Conservation (phyloP, 1,140 invertebrate species). For the Listronotus oregonensis region DNA sequence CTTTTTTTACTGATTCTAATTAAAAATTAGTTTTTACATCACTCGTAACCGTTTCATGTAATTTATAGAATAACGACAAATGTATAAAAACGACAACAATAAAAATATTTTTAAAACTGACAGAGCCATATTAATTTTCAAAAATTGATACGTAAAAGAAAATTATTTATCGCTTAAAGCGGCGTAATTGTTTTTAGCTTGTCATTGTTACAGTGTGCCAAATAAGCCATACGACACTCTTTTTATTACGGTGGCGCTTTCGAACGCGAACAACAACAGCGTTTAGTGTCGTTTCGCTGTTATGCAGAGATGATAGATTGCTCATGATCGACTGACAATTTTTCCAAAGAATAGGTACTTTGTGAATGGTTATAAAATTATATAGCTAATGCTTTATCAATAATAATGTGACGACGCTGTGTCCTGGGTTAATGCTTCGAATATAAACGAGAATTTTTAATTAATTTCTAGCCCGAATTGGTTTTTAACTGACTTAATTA, state of each 20-base stretch:
- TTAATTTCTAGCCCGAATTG: not conserved
- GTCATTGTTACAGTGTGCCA: slow-evolving; percentile 8
- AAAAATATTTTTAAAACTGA: too few species aligned
- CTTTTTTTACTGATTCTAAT: too few species aligned
- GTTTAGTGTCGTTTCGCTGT: slow-evolving; percentile 3
- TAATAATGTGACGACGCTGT: slow-evolving; percentile 5
- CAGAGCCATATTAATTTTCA: too few species aligned
- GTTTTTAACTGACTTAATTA: too few species aligned
- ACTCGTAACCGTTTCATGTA: too few species aligned
- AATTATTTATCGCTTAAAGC: not conserved
- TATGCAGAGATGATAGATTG: slow-evolving; percentile 12
- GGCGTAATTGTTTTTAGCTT: slow-evolving; percentile 3
- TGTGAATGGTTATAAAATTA: slow-evolving; percentile 17
- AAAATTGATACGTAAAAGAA: too few species aligned
- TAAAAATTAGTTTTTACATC: too few species aligned
- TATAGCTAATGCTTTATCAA: slow-evolving; percentile 16
- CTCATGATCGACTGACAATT: slow-evolving; percentile 10
- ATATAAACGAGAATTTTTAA: not conserved
- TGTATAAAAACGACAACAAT: too few species aligned
- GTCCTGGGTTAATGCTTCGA: not conserved
- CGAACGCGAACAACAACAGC: slow-evolving; percentile 4
- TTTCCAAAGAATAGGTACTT: slow-evolving; percentile 15
- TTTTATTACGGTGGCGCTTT: slow-evolving; percentile 8
- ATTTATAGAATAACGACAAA: too few species aligned
- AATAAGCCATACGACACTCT: slow-evolving; percentile 9